Percentiles rank a stretch among this genome's conserved stretches.
These are phyloP conservation scores for Microchrysa polita DNA, from an alignment of 2,888 invertebrate species.

Conservation along the genomic window DNA sequence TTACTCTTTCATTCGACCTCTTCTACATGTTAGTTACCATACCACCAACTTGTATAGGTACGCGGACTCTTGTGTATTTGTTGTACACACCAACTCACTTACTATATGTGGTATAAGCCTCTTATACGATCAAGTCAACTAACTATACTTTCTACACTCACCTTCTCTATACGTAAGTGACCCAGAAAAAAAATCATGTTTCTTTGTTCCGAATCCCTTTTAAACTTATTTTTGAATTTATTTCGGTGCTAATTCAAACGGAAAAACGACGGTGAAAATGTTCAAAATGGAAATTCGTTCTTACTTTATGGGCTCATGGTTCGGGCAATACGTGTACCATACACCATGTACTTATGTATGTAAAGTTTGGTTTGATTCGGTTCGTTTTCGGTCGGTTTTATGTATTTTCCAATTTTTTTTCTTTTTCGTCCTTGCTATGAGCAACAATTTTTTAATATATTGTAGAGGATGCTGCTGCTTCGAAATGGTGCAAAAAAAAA, in stretches of 20 bases:
- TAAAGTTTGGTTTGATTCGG: too few relatives aligned
- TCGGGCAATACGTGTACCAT: background rate
- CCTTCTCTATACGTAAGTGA: background rate
- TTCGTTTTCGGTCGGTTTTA: too few relatives aligned
- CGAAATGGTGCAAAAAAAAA: background rate
- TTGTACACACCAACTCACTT: background rate
- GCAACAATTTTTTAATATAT: constrained; percentile 7
- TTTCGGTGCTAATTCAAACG: constrained; percentile 17
- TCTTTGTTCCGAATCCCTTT: background rate
- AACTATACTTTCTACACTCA: too few relatives aligned
- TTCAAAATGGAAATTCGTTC: constrained; percentile 22
- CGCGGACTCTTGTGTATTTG: too few relatives aligned
- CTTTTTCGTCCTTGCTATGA: background rate
- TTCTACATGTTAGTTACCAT: too few relatives aligned
- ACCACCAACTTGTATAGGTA: too few relatives aligned
- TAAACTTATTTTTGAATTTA: constrained; percentile 1
- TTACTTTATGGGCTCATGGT: background rate
- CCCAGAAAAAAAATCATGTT: background rate
- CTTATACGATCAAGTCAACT: too few relatives aligned
- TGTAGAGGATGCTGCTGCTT: background rate
- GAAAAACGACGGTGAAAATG: constrained; percentile 14
- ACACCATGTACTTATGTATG: too few relatives aligned
- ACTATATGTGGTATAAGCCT: background rate
- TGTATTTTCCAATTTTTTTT: too few relatives aligned
- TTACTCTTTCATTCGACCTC: too few relatives aligned